Percentiles rank a stretch among this genome's conserved stretches.
phyloP scores from a whole-genome alignment of 2,888 invertebrate species.

The Lissocephala sabroskyi region DNA sequence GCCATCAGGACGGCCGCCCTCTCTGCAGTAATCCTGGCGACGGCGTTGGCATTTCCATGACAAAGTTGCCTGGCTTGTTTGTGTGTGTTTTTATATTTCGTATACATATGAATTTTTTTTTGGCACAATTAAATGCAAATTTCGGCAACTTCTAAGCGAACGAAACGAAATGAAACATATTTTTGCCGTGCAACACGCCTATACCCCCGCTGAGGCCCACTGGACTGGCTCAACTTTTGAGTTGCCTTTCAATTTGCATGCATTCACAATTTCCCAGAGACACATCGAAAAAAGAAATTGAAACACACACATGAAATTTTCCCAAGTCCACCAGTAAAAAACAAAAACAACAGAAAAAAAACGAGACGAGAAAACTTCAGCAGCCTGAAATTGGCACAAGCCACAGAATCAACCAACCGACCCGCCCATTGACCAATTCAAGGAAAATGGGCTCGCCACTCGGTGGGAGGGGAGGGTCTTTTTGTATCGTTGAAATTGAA shows the following conservation, averaged over 20 bases:
- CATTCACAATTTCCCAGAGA: conserved; percentile 1
- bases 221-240: too few species aligned
- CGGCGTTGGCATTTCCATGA: not conserved
- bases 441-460: too few species aligned
- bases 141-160: conserved; percentile 6
- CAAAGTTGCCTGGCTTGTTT: not conserved
- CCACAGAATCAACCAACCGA: not conserved
- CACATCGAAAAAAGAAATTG: not conserved
- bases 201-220: too few species aligned
- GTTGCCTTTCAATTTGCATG: conserved; percentile 1
- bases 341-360: not conserved
- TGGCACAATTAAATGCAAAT: conserved; percentile 17
- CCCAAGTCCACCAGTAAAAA: not conserved
- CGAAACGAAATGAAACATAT: conserved; percentile 2
- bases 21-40: not conserved
- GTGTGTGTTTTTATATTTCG: not conserved
- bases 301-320: not conserved
- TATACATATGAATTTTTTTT: conserved; percentile 6
- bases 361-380: not conserved
- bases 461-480: too few species aligned
- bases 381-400: not conserved
- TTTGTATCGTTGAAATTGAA: conserved; percentile 5
- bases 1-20: not conserved
- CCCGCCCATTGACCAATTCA: not conserved
- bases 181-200: not conserved